Percentiles rank a stretch among this genome's conserved stretches.
Evolutionary conservation across 2,888 invertebrate species (phyloP).

Genomic region (Aphodius sticticus): DNA sequence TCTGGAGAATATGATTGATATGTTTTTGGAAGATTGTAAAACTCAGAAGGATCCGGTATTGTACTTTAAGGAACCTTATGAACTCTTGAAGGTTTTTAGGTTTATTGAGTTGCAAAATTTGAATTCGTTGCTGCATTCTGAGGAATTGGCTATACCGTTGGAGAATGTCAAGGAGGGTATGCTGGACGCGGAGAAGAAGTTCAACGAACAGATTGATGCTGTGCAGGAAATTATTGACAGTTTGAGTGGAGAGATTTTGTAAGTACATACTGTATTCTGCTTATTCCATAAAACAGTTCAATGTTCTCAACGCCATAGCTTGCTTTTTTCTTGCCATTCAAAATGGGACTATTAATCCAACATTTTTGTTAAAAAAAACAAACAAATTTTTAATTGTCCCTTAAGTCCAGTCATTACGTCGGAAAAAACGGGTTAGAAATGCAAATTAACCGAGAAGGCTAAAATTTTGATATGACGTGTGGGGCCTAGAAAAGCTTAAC

Average conservation of each 20-base stretch:
- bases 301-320: no score
- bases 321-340: no score
- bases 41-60: conserved; percentile 62
- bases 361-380: no score
- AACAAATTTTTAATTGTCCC: no score
- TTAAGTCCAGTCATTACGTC: no score
- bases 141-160: conserved; percentile 64
- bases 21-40: conserved; percentile 61
- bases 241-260: conserved; percentile 57
- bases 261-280: no score
- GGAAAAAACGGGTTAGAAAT: no score
- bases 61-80: conserved; percentile 65
- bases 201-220: conserved; percentile 56
- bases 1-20: conserved; percentile 57
- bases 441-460: no score
- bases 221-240: conserved; percentile 58
- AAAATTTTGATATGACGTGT: no score
- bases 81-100: conserved; percentile 66
- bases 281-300: no score
- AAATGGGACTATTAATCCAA: no score
- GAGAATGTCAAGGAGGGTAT: conserved; percentile 62
- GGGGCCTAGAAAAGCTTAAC: no score
- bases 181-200: conserved; percentile 57
- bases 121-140: conserved; percentile 68
- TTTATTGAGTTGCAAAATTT: conserved; percentile 71